Conservation (phyloP, 2,888 invertebrate species). For the Ferrisia virgata region DNA sequence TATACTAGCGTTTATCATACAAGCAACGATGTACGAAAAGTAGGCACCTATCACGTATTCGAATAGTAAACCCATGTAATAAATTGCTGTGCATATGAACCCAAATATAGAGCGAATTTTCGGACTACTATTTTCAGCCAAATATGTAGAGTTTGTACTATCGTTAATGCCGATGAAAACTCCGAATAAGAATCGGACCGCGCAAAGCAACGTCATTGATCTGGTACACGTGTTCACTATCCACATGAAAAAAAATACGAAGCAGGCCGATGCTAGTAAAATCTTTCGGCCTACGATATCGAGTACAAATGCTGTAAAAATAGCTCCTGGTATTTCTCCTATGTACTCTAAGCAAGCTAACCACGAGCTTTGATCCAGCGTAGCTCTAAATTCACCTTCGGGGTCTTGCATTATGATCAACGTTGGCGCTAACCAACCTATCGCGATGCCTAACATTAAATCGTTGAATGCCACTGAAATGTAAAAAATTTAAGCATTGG, state of each 20-base stretch:
- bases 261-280: neutral
- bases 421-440: neutral
- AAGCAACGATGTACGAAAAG: neutral
- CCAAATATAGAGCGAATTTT: neutral
- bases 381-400: neutral
- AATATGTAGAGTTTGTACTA: constrained; percentile 48
- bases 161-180: constrained; percentile 49
- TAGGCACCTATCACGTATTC: neutral
- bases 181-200: constrained; percentile 48
- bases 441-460: neutral
- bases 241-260: neutral
- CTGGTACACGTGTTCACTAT: neutral
- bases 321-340: neutral
- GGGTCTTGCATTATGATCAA: neutral
- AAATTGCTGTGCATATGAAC: neutral
- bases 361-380: neutral
- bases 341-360: neutral
- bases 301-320: neutral
- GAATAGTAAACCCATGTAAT: neutral
- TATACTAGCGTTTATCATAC: neutral
- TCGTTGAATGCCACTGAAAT: neutral
- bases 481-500: neutral
- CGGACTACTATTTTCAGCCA: constrained; percentile 48
- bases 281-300: neutral
- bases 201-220: constrained; percentile 45